Conservation (phyloP, 2,888 invertebrate genomes). For the Rhaphigaster nebulosa region DNA sequence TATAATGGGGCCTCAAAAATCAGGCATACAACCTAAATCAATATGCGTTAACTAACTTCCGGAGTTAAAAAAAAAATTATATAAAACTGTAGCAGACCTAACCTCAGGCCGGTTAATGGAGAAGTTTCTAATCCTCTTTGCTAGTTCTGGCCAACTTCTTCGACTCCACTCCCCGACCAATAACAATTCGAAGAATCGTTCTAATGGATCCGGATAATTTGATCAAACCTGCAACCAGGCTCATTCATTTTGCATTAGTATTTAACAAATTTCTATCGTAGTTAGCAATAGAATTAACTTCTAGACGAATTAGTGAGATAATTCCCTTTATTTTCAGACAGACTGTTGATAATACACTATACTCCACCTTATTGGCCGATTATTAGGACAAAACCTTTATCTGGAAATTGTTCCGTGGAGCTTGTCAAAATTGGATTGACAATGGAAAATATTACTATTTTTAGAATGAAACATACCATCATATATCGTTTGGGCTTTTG, state of each 20-base stretch:
- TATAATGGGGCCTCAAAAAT: not conserved
- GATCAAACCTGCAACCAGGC: not conserved
- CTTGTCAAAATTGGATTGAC: no score
- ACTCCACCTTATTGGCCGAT: no score
- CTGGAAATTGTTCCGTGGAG: no score
- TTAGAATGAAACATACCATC: no score
- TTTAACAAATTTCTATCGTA: not conserved
- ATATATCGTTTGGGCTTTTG: no score
- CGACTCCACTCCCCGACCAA: not conserved
- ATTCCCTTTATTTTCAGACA: not conserved
- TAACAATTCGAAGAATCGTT: slow-evolving; percentile 23
- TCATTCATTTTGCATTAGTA: not conserved
- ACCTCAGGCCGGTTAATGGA: slow-evolving; percentile 10
- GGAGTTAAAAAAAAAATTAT: not conserved
- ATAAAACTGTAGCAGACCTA: not conserved
- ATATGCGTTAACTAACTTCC: not conserved
- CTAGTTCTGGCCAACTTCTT: slow-evolving; percentile 4
- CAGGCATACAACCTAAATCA: not conserved
- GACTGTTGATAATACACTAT: no score
- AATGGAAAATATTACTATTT: no score
- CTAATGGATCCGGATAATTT: slow-evolving; percentile 15
- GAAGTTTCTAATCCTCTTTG: slow-evolving; percentile 31
- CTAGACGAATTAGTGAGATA: not conserved
- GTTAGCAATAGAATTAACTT: not conserved
- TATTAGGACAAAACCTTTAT: no score